Base-by-base conservation (phyloP, 2,888 invertebrate species). In the Galerucella calmariensis region DNA sequence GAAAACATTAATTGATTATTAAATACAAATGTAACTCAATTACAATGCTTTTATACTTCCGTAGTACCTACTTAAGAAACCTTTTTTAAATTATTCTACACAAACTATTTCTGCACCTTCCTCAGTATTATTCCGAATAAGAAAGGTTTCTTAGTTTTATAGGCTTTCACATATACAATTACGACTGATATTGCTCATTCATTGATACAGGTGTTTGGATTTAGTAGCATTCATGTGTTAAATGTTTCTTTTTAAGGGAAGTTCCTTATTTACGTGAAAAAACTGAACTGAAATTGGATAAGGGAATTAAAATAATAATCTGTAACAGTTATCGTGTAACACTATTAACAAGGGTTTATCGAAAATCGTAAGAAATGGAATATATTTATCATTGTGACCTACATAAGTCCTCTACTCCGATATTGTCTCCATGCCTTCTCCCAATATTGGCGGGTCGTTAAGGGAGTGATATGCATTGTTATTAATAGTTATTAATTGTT, bases 121-220 rank as follows among this genome's bases (percentile, higher is more conserved):
- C 74, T 75, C 79, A 76, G 78, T 79, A 79, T 78, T 82, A 83
- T 81, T 82, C 82, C 81, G 69, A 78, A 78, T 80, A 79, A 81
- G 82, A 83, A 84, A 83, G 83, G 83, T 83, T 84, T 84, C 84
- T 83, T 82, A 81, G 77, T 78, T 80, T 81, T 81, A 77, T 84
- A 83, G 73, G 84, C 82, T 81, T 84, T 82, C 84, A 78, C 79
- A 77, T 79, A 80, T 84, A 79, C 74, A 78, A 80, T 83, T 83
- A 81, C 74, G 24, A 71, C 75, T 75, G 72, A 71, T 76, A 73
- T 59, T 35, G 53, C 62, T 65, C 24, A 67, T 67, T 67, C 61
- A 61, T 35, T 61, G 61, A 61, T 61, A 61, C 61, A 61, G 61
- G 61, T 61, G 61, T 35, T 61, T 35, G 61, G 61, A 61, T 61